phyloP scores from a whole-genome alignment of 2,888 invertebrate genomes.

The Habrosyne pyritoides region DNA sequence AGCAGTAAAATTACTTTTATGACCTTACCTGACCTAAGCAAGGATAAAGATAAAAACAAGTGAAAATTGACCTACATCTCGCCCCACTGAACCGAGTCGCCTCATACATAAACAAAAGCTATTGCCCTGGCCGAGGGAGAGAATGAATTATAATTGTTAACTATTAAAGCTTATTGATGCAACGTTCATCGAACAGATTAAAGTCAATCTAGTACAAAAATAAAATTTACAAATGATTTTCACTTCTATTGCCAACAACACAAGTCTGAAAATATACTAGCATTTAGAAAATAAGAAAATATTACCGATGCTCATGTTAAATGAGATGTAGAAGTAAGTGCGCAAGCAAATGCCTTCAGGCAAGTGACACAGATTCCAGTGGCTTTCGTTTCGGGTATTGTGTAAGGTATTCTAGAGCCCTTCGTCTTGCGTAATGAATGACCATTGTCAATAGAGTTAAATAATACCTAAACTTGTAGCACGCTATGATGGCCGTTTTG shows the following conservation, averaged over 20 bases:
- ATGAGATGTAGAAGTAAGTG: neutral
- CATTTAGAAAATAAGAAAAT: neutral
- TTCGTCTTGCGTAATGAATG: constrained; percentile 18
- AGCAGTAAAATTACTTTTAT: neutral
- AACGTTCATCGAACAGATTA: neutral
- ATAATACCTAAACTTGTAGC: neutral
- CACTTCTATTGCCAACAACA: neutral
- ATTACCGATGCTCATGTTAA: neutral
- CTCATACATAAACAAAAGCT: constrained; percentile 24
- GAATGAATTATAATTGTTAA: constrained; percentile 18
- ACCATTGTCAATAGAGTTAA: neutral
- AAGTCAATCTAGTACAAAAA: neutral
- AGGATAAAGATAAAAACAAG: constrained; percentile 23
- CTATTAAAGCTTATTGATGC: constrained; percentile 2
- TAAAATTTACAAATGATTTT: neutral
- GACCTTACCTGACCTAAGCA: constrained; percentile 5
- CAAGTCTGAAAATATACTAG: neutral
- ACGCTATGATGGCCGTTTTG: too few relatives aligned
- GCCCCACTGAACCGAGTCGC: constrained; percentile 22
- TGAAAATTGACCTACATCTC: constrained; percentile 41
- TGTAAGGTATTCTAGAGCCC: constrained; percentile 24
- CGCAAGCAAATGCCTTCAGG: neutral
- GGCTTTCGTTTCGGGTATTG: constrained; percentile 16
- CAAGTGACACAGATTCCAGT: constrained; percentile 16
- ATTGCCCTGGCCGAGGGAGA: constrained; percentile 19